Evolutionary conservation across 2,888 invertebrate genomes (phyloP).

Genomic region (Tinea trinotella): DNA sequence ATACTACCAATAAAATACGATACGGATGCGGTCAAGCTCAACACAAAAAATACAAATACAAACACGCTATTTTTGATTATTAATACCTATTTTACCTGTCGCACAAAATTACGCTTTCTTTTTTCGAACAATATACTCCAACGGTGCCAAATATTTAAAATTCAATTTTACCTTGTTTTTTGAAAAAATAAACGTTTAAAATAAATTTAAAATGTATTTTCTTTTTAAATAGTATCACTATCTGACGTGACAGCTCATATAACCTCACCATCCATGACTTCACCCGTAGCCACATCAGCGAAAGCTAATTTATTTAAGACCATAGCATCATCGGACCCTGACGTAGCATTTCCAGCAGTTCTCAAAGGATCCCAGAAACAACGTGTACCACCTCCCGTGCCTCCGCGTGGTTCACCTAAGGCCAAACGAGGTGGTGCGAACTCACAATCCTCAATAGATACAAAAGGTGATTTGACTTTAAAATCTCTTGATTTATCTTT

Average conservation of each 20-base stretch:
- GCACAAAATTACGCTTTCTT: constrained; percentile 24
- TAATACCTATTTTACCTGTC: constrained; percentile 37
- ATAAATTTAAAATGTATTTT: constrained; percentile 26
- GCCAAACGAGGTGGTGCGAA: constrained; percentile 63
- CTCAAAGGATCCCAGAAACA: constrained; percentile 81
- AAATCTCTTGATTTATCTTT: constrained; percentile 43
- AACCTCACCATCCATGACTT: constrained; percentile 60
- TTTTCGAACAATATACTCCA: no score
- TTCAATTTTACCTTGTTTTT: constrained; percentile 20
- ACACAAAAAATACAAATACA: constrained; percentile 66
- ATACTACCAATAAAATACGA: constrained; percentile 58
- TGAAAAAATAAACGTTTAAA: constrained; percentile 19
- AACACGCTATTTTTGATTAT: constrained; percentile 63
- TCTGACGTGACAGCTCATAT: constrained; percentile 70
- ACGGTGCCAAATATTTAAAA: constrained; percentile 31
- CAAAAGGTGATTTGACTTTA: constrained; percentile 63
- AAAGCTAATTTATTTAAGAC: constrained; percentile 44
- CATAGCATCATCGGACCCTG: constrained; percentile 57
- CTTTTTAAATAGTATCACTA: constrained; percentile 53
- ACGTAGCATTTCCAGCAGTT: constrained; percentile 80
- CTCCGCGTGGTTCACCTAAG: constrained; percentile 86
- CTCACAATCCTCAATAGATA: constrained; percentile 53
- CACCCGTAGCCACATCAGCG: constrained; percentile 55
- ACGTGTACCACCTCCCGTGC: constrained; percentile 90
- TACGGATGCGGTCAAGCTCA: constrained; percentile 62